Percentiles rank a stretch among this genome's conserved stretches.
Conservation (phyloP, 2,888 invertebrate species). For the Podotricha telesiphe region DNA sequence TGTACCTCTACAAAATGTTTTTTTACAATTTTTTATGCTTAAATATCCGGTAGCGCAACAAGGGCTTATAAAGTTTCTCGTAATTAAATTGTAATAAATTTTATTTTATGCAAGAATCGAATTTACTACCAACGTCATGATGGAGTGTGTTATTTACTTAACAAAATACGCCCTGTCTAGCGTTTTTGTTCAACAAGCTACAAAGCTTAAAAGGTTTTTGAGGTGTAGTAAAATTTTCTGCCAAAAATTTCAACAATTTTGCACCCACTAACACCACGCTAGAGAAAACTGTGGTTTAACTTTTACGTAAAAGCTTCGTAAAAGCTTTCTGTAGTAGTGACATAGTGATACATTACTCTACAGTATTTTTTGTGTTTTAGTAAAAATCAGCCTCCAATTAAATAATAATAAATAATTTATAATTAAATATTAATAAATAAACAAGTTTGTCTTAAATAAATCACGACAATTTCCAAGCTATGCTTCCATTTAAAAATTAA, state of each 20-base stretch:
- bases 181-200: background rate
- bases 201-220: conserved; percentile 21
- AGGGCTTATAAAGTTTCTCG: background rate
- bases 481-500: background rate
- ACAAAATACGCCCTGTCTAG: background rate
- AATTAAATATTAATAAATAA: too few species aligned
- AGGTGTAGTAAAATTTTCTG: conserved; percentile 2
- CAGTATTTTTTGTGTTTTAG: too few species aligned
- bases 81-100: background rate
- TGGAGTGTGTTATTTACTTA: background rate
- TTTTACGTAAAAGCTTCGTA: background rate
- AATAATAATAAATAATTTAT: too few species aligned
- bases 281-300: background rate
- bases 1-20: background rate
- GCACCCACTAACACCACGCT: conserved; percentile 13
- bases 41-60: background rate
- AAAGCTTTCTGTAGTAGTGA: conserved; percentile 4
- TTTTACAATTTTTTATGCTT: background rate
- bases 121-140: background rate
- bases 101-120: background rate
- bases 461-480: background rate
- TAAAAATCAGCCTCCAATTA: too few species aligned
- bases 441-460: background rate
- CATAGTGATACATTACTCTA: background rate
- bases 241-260: conserved; percentile 19